Conservation (phyloP, 2,113 vertebrate genomes). For the Cololabis saira region DNA sequence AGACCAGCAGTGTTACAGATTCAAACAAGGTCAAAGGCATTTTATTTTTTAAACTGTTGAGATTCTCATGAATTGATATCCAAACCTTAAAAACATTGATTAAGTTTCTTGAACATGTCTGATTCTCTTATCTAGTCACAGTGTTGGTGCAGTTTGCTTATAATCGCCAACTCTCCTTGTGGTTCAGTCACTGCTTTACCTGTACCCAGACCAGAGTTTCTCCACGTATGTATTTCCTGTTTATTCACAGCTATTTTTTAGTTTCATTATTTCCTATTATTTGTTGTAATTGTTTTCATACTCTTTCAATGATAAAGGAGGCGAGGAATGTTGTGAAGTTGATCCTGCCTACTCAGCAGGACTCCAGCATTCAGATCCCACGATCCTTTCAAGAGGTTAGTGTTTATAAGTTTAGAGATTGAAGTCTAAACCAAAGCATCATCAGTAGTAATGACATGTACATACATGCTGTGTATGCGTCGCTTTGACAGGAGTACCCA, state of each 20-base stretch:
- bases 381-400: constrained; percentile 47
- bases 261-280: not conserved
- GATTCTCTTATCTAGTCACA: constrained; percentile 39
- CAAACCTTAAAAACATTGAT: too few relatives aligned
- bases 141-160: constrained; percentile 67
- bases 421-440: not conserved
- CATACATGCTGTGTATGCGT: not conserved
- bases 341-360: constrained; percentile 5
- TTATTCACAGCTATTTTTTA: not conserved
- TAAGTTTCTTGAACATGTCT: too few relatives aligned
- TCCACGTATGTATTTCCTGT: constrained; percentile 36
- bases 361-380: constrained; percentile 45
- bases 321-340: constrained; percentile 13
- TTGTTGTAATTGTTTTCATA: not conserved
- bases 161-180: constrained; percentile 23
- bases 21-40: too few relatives aligned
- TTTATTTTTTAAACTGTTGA: too few relatives aligned
- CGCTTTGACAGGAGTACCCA: constrained; percentile 67
- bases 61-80: too few relatives aligned
- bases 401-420: not conserved
- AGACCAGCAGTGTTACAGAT: too few relatives aligned
- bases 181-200: constrained; percentile 8
- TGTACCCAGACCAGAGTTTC: constrained; percentile 44
- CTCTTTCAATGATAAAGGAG: constrained; percentile 38
- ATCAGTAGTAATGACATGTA: not conserved